Base-by-base conservation (phyloP, 2,113 vertebrate species). In the Gopherus flavomarginatus region DNA sequence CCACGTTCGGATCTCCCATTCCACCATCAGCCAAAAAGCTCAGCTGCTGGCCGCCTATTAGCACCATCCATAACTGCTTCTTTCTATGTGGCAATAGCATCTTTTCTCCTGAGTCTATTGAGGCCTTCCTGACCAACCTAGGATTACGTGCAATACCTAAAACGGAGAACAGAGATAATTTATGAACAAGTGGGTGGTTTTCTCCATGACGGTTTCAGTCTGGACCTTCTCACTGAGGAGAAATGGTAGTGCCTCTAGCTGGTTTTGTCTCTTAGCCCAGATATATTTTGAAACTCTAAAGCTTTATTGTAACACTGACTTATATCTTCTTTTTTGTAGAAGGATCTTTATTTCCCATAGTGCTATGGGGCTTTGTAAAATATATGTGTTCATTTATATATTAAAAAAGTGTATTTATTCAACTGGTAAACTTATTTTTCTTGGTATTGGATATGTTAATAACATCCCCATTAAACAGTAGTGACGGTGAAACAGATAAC, bases 351-450 rank as follows among this genome's bases (percentile, higher is more conserved):
- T 98, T 99, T 99, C 98, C 98, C 98, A 99, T 99, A 98, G 98
- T 99, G 98, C 98, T 99, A 98, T 99, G 98, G 98, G 98, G 98
- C 98, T 98, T 98, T 99, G 98, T 99, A 99, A 98, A 99, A 98
- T 99, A 99, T 98, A 98, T 96, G 57, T 99, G 99, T 99, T 99
- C 98, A 99, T 99, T 99, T 99, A 98, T 98, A 97, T 93, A 96
- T 88, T 79, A 31, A 90, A 95, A 98, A 99, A 99, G 98, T 99
- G 99, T 99, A 99, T 99, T 99, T 99, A 99, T 99, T 99, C 99
- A 91, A 98, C 98, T 96, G 98, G 98, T 98, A 99, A 99, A 99
- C 98, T 99, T 99, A 99, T 99, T 99, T 99, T 99, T 98, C 98
- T 99, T 96, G 93, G 83, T 97, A 97, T 97, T 98, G 95, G 98